Evolutionary conservation across 2,797 vertebrate genomes (phyloP), one percentile per base, ranked within the genome.

Genomic region (Brotogeris chrysoptera): DNA sequence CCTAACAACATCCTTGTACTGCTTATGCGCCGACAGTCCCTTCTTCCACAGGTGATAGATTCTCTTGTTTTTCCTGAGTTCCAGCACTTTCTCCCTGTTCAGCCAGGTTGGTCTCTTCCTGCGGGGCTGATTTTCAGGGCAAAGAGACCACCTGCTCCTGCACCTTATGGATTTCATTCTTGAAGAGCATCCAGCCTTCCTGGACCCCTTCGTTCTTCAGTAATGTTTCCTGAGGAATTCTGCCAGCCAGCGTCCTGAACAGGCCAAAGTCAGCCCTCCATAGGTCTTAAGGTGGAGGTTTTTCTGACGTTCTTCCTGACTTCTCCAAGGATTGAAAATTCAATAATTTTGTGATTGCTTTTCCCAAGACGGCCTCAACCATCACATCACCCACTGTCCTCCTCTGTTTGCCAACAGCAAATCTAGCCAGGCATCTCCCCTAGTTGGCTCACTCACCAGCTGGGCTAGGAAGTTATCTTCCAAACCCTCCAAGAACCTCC

Each of bases 101-200:
- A 57, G 20, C 10, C 55, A 34, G n/a, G n/a, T 10, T 34, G 55
- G 10, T 16, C n/a, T 24, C 21, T 34, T 57, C n/a, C 55, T 3
- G n/a, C 20, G 0, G 1, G 3, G 21, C 1, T 57, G n/a, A 16
- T 34, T 57, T 57, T 34, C 9, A 7, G 21, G n/a, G 24, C 55
- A 57, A 57, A 57, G n/a, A 2, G n/a, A 34, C n/a, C 13, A 57
- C 14, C 21, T 57, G 14, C n/a, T 57, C 55, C 55, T 57, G n/a
- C 21, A 16, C 14, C 21, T 34, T 34, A 34, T 34, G 55, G 55
- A 57, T 57, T 57, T 57, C 32, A 23, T 34, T 21, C 32, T n/a
- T n/a, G 53, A 57, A 57, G 20, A 57, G 9, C 4, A 2, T 23
- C n/a, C 53, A 57, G 55, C 14, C n/a, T 57, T 57, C 55, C 14